Base-by-base conservation (phyloP, 2,888 invertebrate species). In the Galerucella calmariensis region DNA sequence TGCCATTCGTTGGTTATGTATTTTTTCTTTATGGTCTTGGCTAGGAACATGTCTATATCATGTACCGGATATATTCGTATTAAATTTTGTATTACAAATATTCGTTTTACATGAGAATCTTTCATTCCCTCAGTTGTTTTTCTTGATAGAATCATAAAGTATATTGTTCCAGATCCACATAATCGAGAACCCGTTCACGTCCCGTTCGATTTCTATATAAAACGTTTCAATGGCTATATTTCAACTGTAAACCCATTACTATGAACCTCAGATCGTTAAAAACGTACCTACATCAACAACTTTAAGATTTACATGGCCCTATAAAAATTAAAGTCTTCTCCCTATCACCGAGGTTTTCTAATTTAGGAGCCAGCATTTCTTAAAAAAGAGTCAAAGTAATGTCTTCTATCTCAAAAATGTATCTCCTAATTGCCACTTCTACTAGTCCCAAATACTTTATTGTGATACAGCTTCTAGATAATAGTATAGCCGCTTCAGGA, bases 361-460 rank as follows among this genome's bases (percentile, higher is more conserved):
- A 61, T 69, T 69, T 69, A 69, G 59, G 27, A 48, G 61, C 46
- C 46, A 69, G 14, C 59, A 48, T 69, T 69, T 51, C 44, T n/a
- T 2, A n/a, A 61, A 58, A 69, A 69, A 61, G 48, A 44, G 61
- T 61, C 24, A 16, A 53, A 12, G 12, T 67, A 67, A 68, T 68
- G 44, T 46, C 46, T 44, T 16, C 16, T 62, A 69, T 63, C 69
- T 62, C 16, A 35, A 69, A 69, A 69, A 63, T 63, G 35, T 69
- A 69, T 69, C 62, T 69, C 27, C 69, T 69, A 69, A 69, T 69
- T 69, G 69, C 69, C 69, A 63, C 62, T 69, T 63, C 41, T 14
- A 62, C 62, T 69, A 48, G 69, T 62, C 35, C 44, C 62, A n/a
- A 69, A 69, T 62, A 62, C n/a, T 69, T 69, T 69, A 69, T 61